Evolutionary conservation across 2,888 invertebrate genomes (phyloP), one percentile per base, ranked within the genome.

Genomic region (Leptothorax acervorum): DNA sequence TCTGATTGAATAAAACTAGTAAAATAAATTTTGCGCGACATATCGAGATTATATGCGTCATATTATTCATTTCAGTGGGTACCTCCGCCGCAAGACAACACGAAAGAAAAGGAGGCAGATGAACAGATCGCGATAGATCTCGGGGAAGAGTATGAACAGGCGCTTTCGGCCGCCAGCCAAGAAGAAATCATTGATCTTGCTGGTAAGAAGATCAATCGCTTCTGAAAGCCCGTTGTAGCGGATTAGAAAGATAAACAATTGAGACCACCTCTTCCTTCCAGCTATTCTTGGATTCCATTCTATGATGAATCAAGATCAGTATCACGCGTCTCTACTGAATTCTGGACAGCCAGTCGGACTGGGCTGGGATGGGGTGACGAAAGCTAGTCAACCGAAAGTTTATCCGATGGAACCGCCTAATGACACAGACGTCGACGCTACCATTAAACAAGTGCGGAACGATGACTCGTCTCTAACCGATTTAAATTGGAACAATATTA

Each of bases 291-390:
- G 99, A 93, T 99, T 99, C 97, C 99, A 99, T 96, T 99, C 99
- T 87, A 99, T 99, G 98, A 98, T 99, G 97, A 99, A 99, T 95
- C 99, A 99, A 96, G 99, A 99, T 95, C 99, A 99, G 96, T 99
- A 99, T 95, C 99, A 99, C 96, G 99, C 99, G 86, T 99, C 99
- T 60, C 96, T 99, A 86, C 95, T 98, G 89, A 99, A 98, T 96
- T 98, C 98, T 95, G 98, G 98, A 42, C 98, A 98, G 94, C 98
- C 98, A 0, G 96, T 98, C 86, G 98, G 98, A 66, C 95, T 98
- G 92, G 98, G 98, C 89, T 98, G 98, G 98, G 98, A 98, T 94
- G 99, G 99, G 92, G 97, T 99, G 93, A 99, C 99, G 78, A 99
- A 99, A 96, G 97, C 99, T 83, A 97, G 98, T 92, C 97, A 98